Base-by-base conservation (phyloP, 2,888 invertebrate species). In the Agrotis ipsilon region DNA sequence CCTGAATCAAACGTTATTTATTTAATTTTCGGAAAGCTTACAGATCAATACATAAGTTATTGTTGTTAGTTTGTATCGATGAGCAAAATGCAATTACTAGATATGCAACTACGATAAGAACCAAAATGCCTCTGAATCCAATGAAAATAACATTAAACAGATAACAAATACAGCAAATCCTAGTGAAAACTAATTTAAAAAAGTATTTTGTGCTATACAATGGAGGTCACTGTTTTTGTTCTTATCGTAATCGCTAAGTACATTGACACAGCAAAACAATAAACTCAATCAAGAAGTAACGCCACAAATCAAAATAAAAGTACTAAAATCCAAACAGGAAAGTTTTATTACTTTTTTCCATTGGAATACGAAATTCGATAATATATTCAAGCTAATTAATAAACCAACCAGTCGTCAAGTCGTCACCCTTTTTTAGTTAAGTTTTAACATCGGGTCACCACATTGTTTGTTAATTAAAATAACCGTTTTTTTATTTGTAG, bases 381-480 rank as follows among this genome's bases (percentile, higher is more conserved):
- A 74, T 66, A 59, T 72, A 83, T 72, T 77, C 72, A 76, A 39
- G 46, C 68, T 84, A 82, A 79, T 79, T 81, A 78, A 84, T 74
- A 80, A 74, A 43, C 73, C 59, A 46, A 43, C 59, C 39, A 68
- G n/a, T 72, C 57, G 66, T 58, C 72, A 71, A 75, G 51, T 72
- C 64, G 69, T 72, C 72, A 75, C 65, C 71, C 75, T 74, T 78
- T 74, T 74, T 63, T 67, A 77, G 72, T 70, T 39, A 72, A 72
- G 72, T 65, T 62, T 72, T 62, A 68, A 78, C 68, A 68, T 65
- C 72, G 68, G 68, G 54, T 63, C 49, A 60, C 62, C 67, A 65
- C 67, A 81, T 80, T 84, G 83, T 78, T 77, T 79, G 65, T 80
- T 82, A 84, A 75, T 77, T 84, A 83, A 75, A 69, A 60, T 62